These are phyloP conservation scores for Phrynocephalus forsythii DNA, from an alignment of 2,797 vertebrate genomes.

Conservation along the genomic window DNA sequence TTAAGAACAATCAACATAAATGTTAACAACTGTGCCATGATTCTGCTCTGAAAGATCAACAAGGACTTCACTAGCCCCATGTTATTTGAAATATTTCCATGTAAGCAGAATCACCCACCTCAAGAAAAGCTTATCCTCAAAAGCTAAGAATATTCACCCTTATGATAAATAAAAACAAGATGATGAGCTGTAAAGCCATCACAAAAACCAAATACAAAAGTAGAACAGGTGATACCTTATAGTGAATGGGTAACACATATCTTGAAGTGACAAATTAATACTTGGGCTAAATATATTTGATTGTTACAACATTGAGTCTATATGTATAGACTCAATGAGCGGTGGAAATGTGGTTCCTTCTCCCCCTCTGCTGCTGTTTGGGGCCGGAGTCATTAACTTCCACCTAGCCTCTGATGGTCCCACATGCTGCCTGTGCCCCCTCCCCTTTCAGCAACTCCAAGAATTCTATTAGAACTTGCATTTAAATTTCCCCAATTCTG, in stretches of 20 bases:
- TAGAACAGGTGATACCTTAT: too few species aligned
- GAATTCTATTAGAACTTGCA: neutral
- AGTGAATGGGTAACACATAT: neutral
- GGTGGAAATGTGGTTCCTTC: neutral
- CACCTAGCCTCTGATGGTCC: neutral
- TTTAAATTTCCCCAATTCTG: too few species aligned
- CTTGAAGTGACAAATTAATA: neutral
- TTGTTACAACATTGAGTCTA: neutral
- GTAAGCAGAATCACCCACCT: neutral
- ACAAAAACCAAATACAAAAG: too few species aligned
- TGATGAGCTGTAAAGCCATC: too few species aligned
- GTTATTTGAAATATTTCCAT: neutral
- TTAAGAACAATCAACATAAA: neutral
- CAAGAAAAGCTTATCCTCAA: neutral
- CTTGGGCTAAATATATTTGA: neutral
- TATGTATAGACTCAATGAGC: neutral
- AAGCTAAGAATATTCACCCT: neutral
- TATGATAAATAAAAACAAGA: neutral
- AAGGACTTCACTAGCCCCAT: neutral
- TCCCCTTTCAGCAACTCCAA: neutral
- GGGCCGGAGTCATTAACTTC: neutral
- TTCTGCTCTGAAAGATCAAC: neutral
- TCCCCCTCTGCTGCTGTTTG: neutral
- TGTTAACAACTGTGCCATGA: neutral
- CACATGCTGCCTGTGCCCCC: neutral